phyloP scores from a whole-genome alignment of 2,888 invertebrate genomes.

The Shargacucullia verbasci region DNA sequence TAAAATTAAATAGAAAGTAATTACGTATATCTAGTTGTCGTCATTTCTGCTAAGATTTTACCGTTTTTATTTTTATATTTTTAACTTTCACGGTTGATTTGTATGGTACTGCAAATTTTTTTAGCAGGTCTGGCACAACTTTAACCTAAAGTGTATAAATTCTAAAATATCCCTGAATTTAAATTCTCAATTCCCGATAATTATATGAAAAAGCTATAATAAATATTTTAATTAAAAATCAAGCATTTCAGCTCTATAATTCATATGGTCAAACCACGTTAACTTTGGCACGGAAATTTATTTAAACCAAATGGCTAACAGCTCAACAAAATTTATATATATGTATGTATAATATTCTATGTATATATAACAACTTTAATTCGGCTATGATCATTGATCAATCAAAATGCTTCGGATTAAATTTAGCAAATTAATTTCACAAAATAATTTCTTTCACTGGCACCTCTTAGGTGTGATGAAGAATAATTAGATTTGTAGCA shows the following conservation, averaged over 20 bases:
- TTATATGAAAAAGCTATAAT: constrained; percentile 49
- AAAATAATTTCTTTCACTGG: background rate
- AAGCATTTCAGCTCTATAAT: constrained; percentile 52
- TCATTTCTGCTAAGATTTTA: constrained; percentile 29
- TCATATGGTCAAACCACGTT: constrained; percentile 64
- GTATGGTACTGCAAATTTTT: background rate
- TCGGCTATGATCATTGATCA: constrained; percentile 44
- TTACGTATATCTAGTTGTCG: constrained; percentile 46
- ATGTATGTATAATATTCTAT: constrained; percentile 34
- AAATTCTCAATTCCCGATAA: constrained; percentile 48
- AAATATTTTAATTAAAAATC: constrained; percentile 50
- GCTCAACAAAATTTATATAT: constrained; percentile 42
- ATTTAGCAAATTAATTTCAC: constrained; percentile 4
- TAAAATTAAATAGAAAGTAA: constrained; percentile 39
- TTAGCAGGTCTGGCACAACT: background rate
- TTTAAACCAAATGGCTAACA: constrained; percentile 56
- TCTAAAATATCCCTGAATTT: constrained; percentile 35
- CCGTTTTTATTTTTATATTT: background rate
- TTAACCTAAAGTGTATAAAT: constrained; percentile 12
- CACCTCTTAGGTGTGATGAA: background rate
- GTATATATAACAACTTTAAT: constrained; percentile 51
- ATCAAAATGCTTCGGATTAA: constrained; percentile 35
- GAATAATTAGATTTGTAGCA: background rate
- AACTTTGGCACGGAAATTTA: constrained; percentile 76
- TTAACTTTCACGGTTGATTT: background rate